phyloP scores from a whole-genome alignment of 2,888 invertebrate genomes.

The Leptopilina drosophilae region DNA sequence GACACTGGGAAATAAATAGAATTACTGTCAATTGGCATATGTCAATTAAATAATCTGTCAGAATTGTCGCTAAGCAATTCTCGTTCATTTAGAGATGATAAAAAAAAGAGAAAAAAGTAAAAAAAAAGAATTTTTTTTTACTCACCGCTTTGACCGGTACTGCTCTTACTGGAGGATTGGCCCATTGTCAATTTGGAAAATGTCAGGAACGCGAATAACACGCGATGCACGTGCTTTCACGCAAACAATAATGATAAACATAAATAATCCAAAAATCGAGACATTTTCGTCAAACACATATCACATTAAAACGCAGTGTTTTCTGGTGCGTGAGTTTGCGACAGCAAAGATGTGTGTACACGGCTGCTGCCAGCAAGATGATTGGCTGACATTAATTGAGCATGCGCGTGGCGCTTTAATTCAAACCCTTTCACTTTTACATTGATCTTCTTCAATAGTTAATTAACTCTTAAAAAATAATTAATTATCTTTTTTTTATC shows the following conservation, averaged over 20 bases:
- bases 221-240: conserved; percentile 46
- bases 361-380: conserved; percentile 55
- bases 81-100: neutral
- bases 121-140: conserved; percentile 28
- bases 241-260: conserved; percentile 47
- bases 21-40: conserved; percentile 58
- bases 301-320: conserved; percentile 65
- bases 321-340: conserved; percentile 46
- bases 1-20: conserved; percentile 43
- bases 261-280: conserved; percentile 60
- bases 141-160: conserved; percentile 74
- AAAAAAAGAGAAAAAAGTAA: conserved; percentile 12
- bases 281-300: conserved; percentile 65
- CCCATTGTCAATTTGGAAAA: conserved; percentile 68
- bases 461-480: neutral
- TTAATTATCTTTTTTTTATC: too few relatives aligned
- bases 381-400: conserved; percentile 60
- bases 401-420: conserved; percentile 54
- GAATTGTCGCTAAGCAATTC: conserved; percentile 35
- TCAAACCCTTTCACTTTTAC: conserved; percentile 44
- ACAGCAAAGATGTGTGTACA: conserved; percentile 59
- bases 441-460: conserved; percentile 8
- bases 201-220: conserved; percentile 46
- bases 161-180: conserved; percentile 72
- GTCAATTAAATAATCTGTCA: conserved; percentile 54